Conservation (phyloP, 2,888 invertebrate species). For the Oithona nana region DNA sequence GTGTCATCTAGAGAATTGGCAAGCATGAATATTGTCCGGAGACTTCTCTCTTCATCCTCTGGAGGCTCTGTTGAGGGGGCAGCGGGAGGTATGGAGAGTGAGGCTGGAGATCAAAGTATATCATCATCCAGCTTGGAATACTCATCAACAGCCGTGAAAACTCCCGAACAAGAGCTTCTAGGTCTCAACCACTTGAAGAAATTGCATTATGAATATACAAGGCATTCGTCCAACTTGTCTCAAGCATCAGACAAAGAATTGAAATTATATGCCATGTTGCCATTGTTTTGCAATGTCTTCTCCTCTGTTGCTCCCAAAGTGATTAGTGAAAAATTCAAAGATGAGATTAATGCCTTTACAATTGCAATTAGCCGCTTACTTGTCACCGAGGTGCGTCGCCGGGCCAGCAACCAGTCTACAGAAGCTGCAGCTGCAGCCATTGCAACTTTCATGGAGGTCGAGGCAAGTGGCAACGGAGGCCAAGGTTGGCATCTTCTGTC, state of each 20-base stretch:
- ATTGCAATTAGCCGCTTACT: conserved; percentile 83
- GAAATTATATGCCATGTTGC: conserved; percentile 90
- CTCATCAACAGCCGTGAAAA: conserved; percentile 20
- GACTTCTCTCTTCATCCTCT: background rate
- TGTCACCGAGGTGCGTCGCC: conserved; percentile 84
- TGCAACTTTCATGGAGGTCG: conserved; percentile 86
- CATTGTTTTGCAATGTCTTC: conserved; percentile 68
- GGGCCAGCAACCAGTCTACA: conserved; percentile 88
- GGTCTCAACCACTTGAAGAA: conserved; percentile 91
- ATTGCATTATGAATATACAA: conserved; percentile 45
- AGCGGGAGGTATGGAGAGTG: conserved; percentile 30
- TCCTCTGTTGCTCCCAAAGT: background rate
- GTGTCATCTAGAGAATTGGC: too few relatives aligned
- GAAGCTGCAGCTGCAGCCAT: conserved; percentile 92
- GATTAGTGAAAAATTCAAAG: conserved; percentile 25
- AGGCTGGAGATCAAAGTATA: conserved; percentile 23
- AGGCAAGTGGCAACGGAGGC: conserved; percentile 55
- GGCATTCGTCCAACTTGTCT: conserved; percentile 62
- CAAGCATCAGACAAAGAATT: conserved; percentile 67
- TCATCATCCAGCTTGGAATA: background rate
- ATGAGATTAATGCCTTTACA: conserved; percentile 82
- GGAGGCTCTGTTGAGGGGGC: background rate
- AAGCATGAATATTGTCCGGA: background rate
- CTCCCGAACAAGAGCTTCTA: conserved; percentile 47
- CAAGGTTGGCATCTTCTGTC: conserved; percentile 92